Evolutionary conservation across 2,888 invertebrate species (phyloP), one percentile per base, ranked within the genome.

Genomic region (Mellilla xanthometata): DNA sequence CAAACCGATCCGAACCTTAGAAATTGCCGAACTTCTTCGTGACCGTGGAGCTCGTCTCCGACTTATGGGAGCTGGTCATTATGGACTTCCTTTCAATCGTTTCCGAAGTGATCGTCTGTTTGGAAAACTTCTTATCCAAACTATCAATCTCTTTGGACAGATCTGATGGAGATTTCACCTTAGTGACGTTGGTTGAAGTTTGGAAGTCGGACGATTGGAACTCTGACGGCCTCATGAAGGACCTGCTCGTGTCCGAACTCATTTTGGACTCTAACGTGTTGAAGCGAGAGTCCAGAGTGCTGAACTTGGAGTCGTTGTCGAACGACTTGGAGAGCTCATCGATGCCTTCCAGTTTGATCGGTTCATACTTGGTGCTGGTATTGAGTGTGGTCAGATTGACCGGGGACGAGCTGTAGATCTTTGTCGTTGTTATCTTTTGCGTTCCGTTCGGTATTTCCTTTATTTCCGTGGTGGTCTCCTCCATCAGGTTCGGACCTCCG

Each of bases 61-160:
- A 91, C 49, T 91, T 92, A 44, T 91, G 91, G 1, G 91, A 91
- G 33, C 92, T 92, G 51, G 91, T 93, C 66, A 93, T 93, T 0
- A 94, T 91, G 0, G 93, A 93, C 63, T 93, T 93, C 68, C 92
- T 91, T 55, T 94, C 94, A 10, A 93, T 91, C 0, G 93, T 92
- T 54, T 93, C 93, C 32, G 94, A 93, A 0, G 91, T 92, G n/a
- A 92, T 91, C 0, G 93, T 93, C 56, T 93, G 93, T 52, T 93
- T 93, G 3, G 93, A 82, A 81, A 92, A 92, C 60, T 91, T 92
- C 58, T 93, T 93, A 52, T 93, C 93, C 54, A 93, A 60, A n/a
- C 84, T 86, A 29, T 93, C 92, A 0, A 90, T 76, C 41, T 92
- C 91, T 34, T 86, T 88, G 0, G 76, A 65, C 46, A 90, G 30